These are phyloP conservation scores for Chionomys nivalis DNA, from an alignment of 2,113 vertebrate genomes.

Conservation along the genomic window DNA sequence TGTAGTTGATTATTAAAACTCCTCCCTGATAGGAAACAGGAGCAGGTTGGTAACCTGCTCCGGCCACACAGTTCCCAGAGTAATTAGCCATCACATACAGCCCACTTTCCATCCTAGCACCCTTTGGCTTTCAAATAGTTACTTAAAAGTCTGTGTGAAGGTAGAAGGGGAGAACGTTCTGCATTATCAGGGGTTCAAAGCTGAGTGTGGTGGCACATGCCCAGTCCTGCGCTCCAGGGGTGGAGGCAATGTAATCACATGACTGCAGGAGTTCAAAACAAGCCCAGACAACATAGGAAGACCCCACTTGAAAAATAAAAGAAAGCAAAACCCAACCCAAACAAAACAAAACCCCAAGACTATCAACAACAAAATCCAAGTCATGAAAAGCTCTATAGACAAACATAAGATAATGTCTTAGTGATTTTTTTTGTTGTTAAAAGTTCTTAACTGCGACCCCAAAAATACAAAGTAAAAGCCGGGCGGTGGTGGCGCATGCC, in stretches of 20 bases:
- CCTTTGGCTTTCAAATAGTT: neutral
- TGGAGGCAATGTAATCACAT: neutral
- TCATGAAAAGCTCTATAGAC: neutral
- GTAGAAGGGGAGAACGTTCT: neutral
- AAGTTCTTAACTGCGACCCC: neutral
- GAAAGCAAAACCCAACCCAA: neutral
- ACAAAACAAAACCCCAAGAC: neutral
- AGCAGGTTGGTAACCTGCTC: neutral
- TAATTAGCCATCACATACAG: neutral
- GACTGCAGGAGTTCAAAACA: neutral
- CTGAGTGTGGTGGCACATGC: neutral
- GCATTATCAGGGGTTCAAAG: neutral
- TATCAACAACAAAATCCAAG: neutral
- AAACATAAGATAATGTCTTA: neutral
- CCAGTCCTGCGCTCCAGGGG: neutral
- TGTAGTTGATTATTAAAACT: neutral
- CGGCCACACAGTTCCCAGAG: neutral
- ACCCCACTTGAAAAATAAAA: neutral
- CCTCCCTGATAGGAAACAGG: neutral
- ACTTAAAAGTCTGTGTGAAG: neutral
- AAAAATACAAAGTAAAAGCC: neutral
- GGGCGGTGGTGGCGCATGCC: no score
- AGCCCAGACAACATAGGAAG: neutral
- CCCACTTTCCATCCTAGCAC: neutral
- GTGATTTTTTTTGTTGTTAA: conserved; percentile 30